Base-by-base conservation (phyloP, 1,140 invertebrate genomes). In the Hycleus phaleratus region DNA sequence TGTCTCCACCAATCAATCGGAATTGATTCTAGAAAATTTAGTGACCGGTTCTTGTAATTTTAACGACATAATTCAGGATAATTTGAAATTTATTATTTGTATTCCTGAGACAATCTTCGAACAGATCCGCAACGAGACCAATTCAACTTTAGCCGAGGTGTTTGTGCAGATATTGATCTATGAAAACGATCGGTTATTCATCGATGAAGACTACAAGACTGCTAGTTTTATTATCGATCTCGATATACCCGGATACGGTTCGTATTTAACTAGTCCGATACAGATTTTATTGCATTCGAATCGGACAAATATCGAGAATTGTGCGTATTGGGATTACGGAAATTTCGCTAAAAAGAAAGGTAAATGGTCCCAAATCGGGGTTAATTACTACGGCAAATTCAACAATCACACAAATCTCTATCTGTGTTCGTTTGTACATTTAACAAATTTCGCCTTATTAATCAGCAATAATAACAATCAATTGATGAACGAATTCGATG, bases 371-470 rank as follows among this genome's bases (percentile, higher is more conserved):
- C 51, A 44, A 1, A 9, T 63, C 11, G 69, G 69, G 1, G 57
- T 61, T 4, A 53, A 52, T 32, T 65, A 62, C 32, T 32, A 43
- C 3, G 63, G 61, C 10, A 52, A 58, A 24, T 57, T 61, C 3
- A 66, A 68, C 38, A 67, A 63, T 24, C 60, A 71, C 3, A 58
- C 67, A 6, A 68, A 75, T 40, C 64, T 81, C 6, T 73, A 77
- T 4, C 45, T 79, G 2, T 84, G 82, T 67, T 69, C 75, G 38
- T 81, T 78, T 57, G 76, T 78, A 38, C 82, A 83, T 68, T 69
- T 84, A 43, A 82, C 82, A 12, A 78, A 83, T 68, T 82, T 83
- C 68, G 81, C 79, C 3, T 75, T 82, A 63, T 65, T 84, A 38
- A 66, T 83, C 26, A 38, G 50, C 26, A 58, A 38, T 44, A 50